Evolutionary conservation across 2,113 vertebrate genomes (phyloP).

Genomic region (Mormoops blainvillei): DNA sequence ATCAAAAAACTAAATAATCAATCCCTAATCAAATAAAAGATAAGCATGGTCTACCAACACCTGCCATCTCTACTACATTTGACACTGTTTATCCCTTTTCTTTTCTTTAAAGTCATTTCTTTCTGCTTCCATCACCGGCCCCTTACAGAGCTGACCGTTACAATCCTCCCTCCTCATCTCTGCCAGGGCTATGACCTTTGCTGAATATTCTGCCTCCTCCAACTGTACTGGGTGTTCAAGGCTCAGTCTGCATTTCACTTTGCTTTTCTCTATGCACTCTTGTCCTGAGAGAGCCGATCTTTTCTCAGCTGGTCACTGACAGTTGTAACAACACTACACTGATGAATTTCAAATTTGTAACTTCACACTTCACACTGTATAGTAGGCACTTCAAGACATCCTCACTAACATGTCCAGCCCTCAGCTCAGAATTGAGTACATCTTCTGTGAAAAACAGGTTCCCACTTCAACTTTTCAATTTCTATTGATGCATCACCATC

Average conservation of each 20-base stretch:
- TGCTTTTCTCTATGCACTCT: background rate
- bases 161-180: background rate
- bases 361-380: background rate
- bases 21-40: background rate
- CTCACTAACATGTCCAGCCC: background rate
- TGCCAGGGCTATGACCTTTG: background rate
- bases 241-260: background rate
- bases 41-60: background rate
- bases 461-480: background rate
- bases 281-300: background rate
- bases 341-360: background rate
- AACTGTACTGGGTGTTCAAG: background rate
- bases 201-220: background rate
- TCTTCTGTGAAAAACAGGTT: background rate
- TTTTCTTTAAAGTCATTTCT: background rate
- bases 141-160: background rate
- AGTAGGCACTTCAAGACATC: background rate
- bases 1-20: background rate
- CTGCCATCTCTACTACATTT: background rate
- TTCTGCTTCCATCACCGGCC: background rate
- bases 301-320: background rate
- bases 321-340: background rate
- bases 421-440: background rate
- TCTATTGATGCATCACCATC: background rate
- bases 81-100: background rate